Conservation (phyloP, 2,113 vertebrate genomes). For the Muntiacus reevesi region DNA sequence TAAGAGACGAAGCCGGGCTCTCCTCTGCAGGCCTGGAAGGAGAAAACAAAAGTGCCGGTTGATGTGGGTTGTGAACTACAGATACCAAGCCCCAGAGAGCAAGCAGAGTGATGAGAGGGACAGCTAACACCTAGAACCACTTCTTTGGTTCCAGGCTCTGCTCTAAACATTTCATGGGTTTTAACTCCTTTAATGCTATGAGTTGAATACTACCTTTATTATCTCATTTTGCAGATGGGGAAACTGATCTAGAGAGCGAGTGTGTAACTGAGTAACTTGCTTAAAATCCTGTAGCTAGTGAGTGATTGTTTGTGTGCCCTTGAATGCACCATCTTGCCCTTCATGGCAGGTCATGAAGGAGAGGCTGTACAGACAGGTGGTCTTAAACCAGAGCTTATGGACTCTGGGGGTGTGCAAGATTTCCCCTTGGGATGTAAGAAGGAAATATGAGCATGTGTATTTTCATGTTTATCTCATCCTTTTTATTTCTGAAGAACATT, state of each 20-base stretch:
- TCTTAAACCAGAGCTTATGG: background rate
- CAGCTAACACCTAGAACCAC: background rate
- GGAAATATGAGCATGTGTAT: background rate
- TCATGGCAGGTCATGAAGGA: background rate
- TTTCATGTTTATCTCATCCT: background rate
- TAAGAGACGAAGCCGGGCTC: constrained; percentile 47
- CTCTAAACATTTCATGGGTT: background rate
- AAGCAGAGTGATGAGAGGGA: background rate
- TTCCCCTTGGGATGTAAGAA: background rate
- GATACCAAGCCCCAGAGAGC: background rate
- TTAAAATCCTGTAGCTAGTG: background rate
- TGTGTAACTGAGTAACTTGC: background rate
- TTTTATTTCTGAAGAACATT: background rate
- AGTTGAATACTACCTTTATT: background rate
- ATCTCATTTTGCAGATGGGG: background rate
- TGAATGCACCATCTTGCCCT: background rate
- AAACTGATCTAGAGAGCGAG: background rate
- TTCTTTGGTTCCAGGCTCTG: background rate
- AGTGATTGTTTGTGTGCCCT: background rate
- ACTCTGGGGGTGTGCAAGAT: background rate
- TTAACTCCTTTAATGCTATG: background rate
- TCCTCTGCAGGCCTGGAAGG: constrained; percentile 45
- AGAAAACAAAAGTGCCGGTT: background rate
- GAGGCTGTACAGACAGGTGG: background rate
- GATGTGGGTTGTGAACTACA: accelerated